Conservation (phyloP, 2,113 vertebrate species). For the human (Homo sapiens) region GRCh38 chr15:39191001-39191500, state of each 20-base stretch:
- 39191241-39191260: background rate
- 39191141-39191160: background rate
- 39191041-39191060: background rate
- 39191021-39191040: background rate
- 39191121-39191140: background rate
- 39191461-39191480: background rate
- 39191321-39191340: background rate
- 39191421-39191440: no score
- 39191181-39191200: background rate
- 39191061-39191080: background rate
- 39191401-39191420: accelerated
- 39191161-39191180: background rate
- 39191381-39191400: background rate
- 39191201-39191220: background rate
- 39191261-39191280: background rate
- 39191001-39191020: background rate
- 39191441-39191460: conserved; percentile 15
- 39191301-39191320: background rate
- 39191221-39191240: background rate
- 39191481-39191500: background rate
- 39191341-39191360: background rate
- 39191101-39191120: background rate
- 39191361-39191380: background rate
- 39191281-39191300: background rate
- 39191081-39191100: background rate